These are phyloP conservation scores for Pyrrhosoma nymphula DNA, from an alignment of 2,888 invertebrate species.

Conservation along the genomic window DNA sequence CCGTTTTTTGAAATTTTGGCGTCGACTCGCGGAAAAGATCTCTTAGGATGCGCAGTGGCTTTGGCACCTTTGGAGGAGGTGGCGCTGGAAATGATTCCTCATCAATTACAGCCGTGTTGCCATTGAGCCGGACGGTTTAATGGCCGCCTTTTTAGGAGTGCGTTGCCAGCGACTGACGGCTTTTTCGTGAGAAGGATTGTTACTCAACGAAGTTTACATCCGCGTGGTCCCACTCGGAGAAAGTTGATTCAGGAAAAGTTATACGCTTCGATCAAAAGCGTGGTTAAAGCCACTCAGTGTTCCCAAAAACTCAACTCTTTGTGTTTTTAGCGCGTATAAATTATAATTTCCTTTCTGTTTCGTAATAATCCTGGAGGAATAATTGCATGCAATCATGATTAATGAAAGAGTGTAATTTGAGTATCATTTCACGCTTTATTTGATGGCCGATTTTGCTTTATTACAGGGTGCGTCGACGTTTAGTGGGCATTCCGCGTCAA, in stretches of 20 bases:
- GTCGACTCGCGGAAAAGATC: background rate
- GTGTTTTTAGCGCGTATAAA: no score
- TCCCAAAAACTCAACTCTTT: no score
- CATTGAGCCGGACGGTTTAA: background rate
- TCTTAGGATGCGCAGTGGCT: background rate
- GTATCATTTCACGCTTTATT: no score
- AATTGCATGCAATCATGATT: no score
- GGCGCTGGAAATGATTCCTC: background rate
- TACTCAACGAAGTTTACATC: background rate
- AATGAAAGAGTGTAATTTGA: no score
- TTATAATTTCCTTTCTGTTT: background rate
- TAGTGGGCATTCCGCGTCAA: no score
- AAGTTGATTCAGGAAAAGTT: background rate
- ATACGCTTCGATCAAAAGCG: no score
- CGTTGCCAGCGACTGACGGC: background rate
- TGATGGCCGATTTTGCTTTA: no score
- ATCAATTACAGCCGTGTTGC: background rate
- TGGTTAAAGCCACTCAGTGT: no score
- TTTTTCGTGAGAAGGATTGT: background rate
- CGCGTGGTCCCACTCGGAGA: background rate
- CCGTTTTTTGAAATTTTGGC: background rate
- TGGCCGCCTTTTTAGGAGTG: background rate
- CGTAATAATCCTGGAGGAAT: no score
- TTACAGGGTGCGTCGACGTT: no score
- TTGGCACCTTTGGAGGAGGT: no score